phyloP scores from a whole-genome alignment of 2,113 vertebrate genomes.

The Macroglossus sobrinus region DNA sequence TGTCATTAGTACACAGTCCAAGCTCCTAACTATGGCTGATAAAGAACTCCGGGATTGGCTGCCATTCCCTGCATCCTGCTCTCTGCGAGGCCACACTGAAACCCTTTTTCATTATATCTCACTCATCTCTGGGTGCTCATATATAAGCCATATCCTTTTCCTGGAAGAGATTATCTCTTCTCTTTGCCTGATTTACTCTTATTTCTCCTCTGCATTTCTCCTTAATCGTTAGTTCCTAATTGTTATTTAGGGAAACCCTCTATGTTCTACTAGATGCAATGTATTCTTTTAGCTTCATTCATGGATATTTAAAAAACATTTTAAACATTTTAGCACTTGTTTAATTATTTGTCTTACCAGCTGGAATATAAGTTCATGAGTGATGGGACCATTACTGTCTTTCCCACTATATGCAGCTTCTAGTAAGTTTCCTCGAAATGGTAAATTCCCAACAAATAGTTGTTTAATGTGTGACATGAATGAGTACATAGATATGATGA shows the following conservation, averaged over 20 bases:
- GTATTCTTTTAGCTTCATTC: not conserved
- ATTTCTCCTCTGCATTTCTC: slow-evolving; percentile 15
- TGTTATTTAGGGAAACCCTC: not conserved
- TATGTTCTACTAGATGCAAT: not conserved
- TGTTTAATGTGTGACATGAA: not conserved
- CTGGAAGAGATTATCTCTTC: not conserved
- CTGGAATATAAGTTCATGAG: not conserved
- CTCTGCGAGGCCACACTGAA: not conserved
- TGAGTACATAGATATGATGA: not conserved
- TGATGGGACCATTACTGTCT: not conserved
- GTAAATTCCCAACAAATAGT: not conserved
- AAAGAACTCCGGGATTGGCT: not conserved
- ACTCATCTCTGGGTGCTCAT: not conserved
- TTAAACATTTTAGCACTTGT: not conserved
- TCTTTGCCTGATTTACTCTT: not conserved
- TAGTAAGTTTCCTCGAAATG: not conserved
- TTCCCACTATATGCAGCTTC: not conserved
- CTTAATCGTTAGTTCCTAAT: not conserved
- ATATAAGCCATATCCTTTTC: not conserved
- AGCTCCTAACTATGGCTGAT: not conserved
- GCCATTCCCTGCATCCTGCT: not conserved
- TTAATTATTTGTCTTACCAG: not conserved
- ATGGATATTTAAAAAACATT: not conserved
- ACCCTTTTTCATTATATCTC: not conserved
- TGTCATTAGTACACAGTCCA: not conserved